Percentiles rank a stretch among this genome's conserved stretches.
phyloP scores from a whole-genome alignment of 1,140 invertebrate species.

The Spodoptera litura region DNA sequence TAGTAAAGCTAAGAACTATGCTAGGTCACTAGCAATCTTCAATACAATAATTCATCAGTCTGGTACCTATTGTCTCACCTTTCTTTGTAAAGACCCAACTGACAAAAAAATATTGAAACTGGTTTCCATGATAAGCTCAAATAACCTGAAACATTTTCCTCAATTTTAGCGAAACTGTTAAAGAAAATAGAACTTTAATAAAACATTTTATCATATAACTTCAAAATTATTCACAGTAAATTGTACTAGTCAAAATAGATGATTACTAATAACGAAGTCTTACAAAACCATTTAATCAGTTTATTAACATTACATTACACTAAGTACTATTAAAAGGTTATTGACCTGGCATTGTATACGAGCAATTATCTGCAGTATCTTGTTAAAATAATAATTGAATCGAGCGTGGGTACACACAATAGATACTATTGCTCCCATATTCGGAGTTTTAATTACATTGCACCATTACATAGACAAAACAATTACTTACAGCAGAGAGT shows the following conservation, averaged over 20 bases:
- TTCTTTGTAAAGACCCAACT: slow-evolving; percentile 11
- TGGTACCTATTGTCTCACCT: slow-evolving; percentile 20
- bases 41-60: slow-evolving; percentile 31
- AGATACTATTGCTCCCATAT: slow-evolving; percentile 37
- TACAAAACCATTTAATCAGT: background rate
- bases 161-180: too few species aligned
- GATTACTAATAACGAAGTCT: background rate
- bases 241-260: too few species aligned
- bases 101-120: background rate
- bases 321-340: slow-evolving; percentile 52
- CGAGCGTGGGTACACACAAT: slow-evolving; percentile 48
- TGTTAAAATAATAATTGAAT: slow-evolving; percentile 55
- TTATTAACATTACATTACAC: slow-evolving; percentile 9
- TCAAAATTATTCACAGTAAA: too few species aligned
- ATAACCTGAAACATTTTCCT: too few species aligned
- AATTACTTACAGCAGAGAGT: slow-evolving; percentile 24
- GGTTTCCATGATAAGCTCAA: too few species aligned
- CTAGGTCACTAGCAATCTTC: slow-evolving; percentile 5
- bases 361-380: slow-evolving; percentile 47
- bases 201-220: too few species aligned
- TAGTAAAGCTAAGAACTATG: background rate
- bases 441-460: slow-evolving; percentile 30
- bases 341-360: slow-evolving; percentile 50
- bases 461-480: slow-evolving; percentile 21
- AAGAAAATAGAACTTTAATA: too few species aligned